phyloP scores from a whole-genome alignment of 2,113 vertebrate genomes.

The Rostratula benghalensis region DNA sequence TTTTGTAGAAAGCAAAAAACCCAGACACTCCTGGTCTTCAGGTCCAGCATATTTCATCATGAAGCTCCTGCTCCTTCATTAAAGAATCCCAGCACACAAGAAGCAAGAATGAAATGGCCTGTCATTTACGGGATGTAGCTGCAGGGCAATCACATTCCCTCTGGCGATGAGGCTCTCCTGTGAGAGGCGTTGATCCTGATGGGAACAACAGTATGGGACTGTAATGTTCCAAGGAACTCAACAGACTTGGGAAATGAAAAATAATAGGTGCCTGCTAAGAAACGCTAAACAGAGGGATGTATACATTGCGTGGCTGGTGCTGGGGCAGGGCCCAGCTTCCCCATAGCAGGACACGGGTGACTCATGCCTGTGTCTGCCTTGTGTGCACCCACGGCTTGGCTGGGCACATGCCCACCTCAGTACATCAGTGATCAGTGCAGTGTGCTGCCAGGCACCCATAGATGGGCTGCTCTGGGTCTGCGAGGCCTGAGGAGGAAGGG shows the following conservation, averaged over 20 bases:
- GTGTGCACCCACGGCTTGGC: background rate
- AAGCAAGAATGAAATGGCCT: background rate
- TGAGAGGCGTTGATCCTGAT: background rate
- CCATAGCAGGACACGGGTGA: background rate
- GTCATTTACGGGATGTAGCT: background rate
- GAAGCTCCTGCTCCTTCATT: background rate
- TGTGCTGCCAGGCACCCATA: background rate
- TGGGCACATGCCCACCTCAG: background rate
- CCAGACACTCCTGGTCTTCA: background rate
- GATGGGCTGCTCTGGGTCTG: background rate
- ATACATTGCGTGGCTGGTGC: background rate
- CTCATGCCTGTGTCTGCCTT: background rate
- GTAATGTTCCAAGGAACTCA: background rate
- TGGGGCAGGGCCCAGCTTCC: background rate
- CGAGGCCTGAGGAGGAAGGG: background rate
- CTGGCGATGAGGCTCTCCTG: background rate
- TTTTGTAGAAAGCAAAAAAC: background rate
- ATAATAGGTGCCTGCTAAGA: background rate
- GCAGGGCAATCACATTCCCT: background rate
- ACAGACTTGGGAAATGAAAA: background rate
- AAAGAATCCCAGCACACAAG: background rate
- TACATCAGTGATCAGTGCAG: background rate
- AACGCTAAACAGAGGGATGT: background rate
- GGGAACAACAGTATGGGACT: fast-evolving
- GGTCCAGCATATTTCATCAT: background rate